Evolutionary conservation across 2,888 invertebrate species (phyloP), one percentile per base, ranked within the genome.

Genomic region (Chrysolina oricalcia): DNA sequence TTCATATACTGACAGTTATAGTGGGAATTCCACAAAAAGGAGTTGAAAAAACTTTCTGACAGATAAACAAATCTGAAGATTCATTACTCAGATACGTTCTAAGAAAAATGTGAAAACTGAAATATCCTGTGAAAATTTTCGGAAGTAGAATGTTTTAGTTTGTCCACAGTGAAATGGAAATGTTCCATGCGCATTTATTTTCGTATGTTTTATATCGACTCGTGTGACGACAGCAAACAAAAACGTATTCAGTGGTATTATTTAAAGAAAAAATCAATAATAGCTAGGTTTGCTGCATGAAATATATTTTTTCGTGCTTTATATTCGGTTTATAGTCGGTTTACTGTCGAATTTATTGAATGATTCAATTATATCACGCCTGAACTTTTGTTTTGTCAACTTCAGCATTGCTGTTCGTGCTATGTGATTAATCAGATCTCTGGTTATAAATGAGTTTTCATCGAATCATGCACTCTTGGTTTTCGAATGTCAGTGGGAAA

Each of bases 261-360:
- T 23, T 53, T 21, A 4, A 21, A 53, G 53, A 50, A 53, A 53
- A 19, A 53, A 53, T 53, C 53, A 53, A 53, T 53, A 53, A 1
- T 1, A 23, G 19, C 21, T 6, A 35, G 35, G 35, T 53, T 23
- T 13, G 19, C 53, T 21, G 21, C 53, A 53, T 13, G 53, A 13
- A 11, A 53, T 21, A 11, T 43, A 43, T 43, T 2, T 43, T 43
- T 53, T 53, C 19, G 13, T 53, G 53, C 21, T 53, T 21, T 2
- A 27, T n/a, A 35, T 35, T 35, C 8, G 35, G 53, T 53, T n/a
- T n/a, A 50, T 17, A 50, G 53, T 9, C n/a, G 17, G 13, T 43
- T 15, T 11, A 43, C 11, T 17, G 17, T 8, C 48, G 10, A 17
- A 9, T 17, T 9, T 9, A 3, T 5, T 3, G 17, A 48, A 48